Conservation (phyloP, 2,888 invertebrate genomes). For the Caenorhabditis afra region DNA sequence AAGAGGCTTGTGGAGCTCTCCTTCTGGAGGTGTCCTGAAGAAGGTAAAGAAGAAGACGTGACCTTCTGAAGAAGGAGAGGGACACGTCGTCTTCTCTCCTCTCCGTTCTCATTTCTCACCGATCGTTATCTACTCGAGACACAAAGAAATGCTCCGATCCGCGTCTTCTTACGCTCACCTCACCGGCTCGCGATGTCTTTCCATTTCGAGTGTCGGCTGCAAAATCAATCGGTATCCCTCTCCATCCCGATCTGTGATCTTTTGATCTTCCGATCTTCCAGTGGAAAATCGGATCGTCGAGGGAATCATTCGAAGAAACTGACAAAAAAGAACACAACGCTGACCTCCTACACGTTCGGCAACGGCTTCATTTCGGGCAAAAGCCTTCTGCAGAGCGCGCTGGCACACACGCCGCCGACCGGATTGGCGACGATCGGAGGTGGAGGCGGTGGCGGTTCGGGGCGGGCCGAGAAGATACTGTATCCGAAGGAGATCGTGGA, state of each 20-base stretch:
- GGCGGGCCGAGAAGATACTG: constrained; percentile 28
- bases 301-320: constrained; percentile 50
- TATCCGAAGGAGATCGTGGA: constrained; percentile 87
- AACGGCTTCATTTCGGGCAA: constrained; percentile 20
- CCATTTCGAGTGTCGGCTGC: constrained; percentile 3
- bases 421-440: constrained; percentile 34
- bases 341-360: constrained; percentile 22
- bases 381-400: constrained; percentile 32
- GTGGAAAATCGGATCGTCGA: constrained; percentile 46
- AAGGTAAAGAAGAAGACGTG: no score
- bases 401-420: constrained; percentile 44
- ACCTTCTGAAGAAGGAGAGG: not conserved
- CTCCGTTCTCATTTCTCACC: constrained; percentile 5
- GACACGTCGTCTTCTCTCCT: no score
- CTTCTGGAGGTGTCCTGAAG: no score
- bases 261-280: not conserved
- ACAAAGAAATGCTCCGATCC: constrained; percentile 27
- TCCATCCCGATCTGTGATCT: not conserved
- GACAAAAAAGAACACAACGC: constrained; percentile 17
- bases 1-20: no score
- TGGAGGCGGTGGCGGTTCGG: no score
- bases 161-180: constrained; percentile 27
- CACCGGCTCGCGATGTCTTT: constrained; percentile 13
- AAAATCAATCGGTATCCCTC: constrained; percentile 40
- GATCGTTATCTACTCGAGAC: constrained; percentile 47